These are phyloP conservation scores for Gopherus evgoodei DNA, from an alignment of 2,113 vertebrate species.

Conservation along the genomic window DNA sequence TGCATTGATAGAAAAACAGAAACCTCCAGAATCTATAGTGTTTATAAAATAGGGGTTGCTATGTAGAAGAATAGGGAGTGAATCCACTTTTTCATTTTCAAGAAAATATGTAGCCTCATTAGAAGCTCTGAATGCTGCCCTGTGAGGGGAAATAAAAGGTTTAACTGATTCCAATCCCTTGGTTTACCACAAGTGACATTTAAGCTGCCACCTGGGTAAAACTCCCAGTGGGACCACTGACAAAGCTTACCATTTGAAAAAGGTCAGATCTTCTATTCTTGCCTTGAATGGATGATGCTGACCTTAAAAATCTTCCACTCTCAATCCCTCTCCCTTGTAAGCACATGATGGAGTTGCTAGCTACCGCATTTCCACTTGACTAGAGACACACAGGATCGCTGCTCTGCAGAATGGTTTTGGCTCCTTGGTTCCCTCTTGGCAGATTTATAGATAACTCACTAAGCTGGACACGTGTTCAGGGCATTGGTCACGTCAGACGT, in stretches of 20 bases:
- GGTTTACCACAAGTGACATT: conserved; percentile 70
- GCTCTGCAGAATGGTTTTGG: not conserved
- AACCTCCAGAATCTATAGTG: not conserved
- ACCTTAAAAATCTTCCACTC: conserved; percentile 62
- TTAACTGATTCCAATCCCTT: not conserved
- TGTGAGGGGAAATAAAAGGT: not conserved
- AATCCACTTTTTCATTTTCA: not conserved
- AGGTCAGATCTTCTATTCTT: conserved; percentile 72
- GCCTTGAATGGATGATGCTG: conserved; percentile 58
- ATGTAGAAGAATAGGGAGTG: not conserved
- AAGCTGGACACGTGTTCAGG: not conserved
- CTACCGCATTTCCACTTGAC: not conserved
- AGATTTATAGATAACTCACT: conserved; percentile 11
- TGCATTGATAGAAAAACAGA: not conserved
- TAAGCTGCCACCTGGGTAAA: conserved; percentile 67
- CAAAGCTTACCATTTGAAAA: conserved; percentile 70
- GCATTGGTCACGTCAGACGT: not conserved
- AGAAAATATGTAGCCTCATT: conserved; percentile 16
- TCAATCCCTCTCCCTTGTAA: not conserved
- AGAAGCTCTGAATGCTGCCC: conserved; percentile 10
- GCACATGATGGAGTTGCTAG: not conserved
- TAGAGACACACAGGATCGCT: not conserved
- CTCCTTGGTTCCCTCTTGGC: not conserved
- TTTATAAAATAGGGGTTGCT: conserved; percentile 17
- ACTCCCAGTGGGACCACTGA: conserved; percentile 66